These are phyloP conservation scores for Ceratina calcarata DNA, from an alignment of 1,140 invertebrate species.

Conservation along the genomic window DNA sequence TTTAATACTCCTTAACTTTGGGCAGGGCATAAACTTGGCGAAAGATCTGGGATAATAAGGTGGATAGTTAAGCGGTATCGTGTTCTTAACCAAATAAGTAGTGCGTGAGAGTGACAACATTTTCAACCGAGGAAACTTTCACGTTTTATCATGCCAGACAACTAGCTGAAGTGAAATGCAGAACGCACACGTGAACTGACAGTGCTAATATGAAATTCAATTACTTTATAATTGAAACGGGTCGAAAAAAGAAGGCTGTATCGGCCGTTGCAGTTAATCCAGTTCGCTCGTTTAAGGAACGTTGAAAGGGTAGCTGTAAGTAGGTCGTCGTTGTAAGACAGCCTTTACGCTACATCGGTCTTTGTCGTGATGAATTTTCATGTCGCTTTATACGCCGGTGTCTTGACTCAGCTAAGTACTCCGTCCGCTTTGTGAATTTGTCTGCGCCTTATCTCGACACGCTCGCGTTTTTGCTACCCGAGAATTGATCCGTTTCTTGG, in stretches of 20 bases:
- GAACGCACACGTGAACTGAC: too few relatives aligned
- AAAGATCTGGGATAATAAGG: too few relatives aligned
- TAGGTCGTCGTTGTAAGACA: slow-evolving; percentile 22
- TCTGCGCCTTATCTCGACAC: slow-evolving; percentile 59
- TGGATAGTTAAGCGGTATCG: too few relatives aligned
- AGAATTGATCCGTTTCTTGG: slow-evolving; percentile 55
- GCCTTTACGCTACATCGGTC: slow-evolving; percentile 54
- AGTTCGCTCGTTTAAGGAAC: slow-evolving; percentile 3
- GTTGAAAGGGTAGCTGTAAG: slow-evolving; percentile 35
- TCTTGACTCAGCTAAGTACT: not conserved
- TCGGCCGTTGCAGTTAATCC: slow-evolving; percentile 27
- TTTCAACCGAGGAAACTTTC: too few relatives aligned
- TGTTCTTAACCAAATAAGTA: too few relatives aligned
- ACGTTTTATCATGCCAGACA: too few relatives aligned
- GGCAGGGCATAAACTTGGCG: too few relatives aligned
- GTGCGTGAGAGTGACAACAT: too few relatives aligned
- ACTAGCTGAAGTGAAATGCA: too few relatives aligned
- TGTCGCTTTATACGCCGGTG: slow-evolving; percentile 18
- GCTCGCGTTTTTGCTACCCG: slow-evolving; percentile 36
- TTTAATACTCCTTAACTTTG: too few relatives aligned
- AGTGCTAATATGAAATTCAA: too few relatives aligned
- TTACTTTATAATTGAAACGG: not conserved
- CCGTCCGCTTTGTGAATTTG: slow-evolving; percentile 51
- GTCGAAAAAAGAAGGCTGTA: not conserved
- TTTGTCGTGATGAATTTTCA: slow-evolving; percentile 53